A percentile compares a stretch with the other conserved stretches of the same genome.
phyloP scores from a whole-genome alignment of 2,888 invertebrate genomes.

The Cheilosia vernalis region DNA sequence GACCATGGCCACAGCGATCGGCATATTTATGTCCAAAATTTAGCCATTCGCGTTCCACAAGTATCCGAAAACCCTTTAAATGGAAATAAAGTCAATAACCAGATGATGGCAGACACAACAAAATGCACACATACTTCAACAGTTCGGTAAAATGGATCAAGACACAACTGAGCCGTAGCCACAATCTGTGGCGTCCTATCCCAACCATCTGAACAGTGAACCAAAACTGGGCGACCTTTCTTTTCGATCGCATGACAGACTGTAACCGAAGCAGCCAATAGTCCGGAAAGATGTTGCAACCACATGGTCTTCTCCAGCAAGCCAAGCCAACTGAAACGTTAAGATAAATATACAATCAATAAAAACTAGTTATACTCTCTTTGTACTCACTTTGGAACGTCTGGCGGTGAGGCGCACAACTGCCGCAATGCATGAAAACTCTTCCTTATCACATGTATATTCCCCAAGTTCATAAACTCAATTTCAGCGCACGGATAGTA shows the following conservation, averaged over 20 bases:
- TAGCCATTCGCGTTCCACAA: constrained; percentile 98
- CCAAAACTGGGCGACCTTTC: constrained; percentile 94
- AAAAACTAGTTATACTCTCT: constrained; percentile 33
- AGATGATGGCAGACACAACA: constrained; percentile 1
- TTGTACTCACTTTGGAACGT: constrained; percentile 89
- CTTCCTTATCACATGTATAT: constrained; percentile 97
- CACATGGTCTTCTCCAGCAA: constrained; percentile 95
- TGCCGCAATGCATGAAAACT: constrained; percentile 95
- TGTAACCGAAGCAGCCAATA: constrained; percentile 91
- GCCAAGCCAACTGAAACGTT: constrained; percentile 91
- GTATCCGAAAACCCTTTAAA: constrained; percentile 93
- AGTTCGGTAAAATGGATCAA: constrained; percentile 97
- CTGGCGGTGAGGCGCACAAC: constrained; percentile 90
- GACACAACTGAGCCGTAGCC: constrained; percentile 94
- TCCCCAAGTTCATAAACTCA: constrained; percentile 98
- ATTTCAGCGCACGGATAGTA: constrained; percentile 98
- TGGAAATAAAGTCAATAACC: not conserved
- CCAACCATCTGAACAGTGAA: constrained; percentile 99
- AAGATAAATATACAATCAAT: constrained; percentile 71
- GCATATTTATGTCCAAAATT: constrained; percentile 99
- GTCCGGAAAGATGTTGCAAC: constrained; percentile 94
- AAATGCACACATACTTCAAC: constrained; percentile 87
- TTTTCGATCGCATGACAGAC: constrained; percentile 92
- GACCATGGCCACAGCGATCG: constrained; percentile 94
- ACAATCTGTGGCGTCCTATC: constrained; percentile 99